phyloP scores from a whole-genome alignment of 2,888 invertebrate species.

The Desoria tigrina region DNA sequence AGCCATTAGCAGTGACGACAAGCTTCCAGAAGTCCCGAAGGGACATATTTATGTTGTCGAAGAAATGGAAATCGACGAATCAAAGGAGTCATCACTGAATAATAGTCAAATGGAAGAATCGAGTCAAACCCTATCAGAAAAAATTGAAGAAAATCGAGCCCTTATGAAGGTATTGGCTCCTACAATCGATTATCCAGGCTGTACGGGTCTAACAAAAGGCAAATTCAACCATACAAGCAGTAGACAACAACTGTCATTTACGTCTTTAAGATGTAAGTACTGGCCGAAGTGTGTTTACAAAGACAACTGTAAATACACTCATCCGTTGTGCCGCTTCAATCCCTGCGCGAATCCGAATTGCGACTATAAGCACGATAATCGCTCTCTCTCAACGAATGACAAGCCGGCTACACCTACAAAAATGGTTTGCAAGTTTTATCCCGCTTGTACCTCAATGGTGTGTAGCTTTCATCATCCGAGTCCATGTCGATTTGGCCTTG shows the following conservation, averaged over 20 bases:
- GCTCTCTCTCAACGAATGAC: slow-evolving; percentile 7
- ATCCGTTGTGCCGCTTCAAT: slow-evolving; percentile 91
- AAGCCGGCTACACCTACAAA: slow-evolving; percentile 1
- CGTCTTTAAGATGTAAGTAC: slow-evolving; percentile 47
- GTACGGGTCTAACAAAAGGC: no score
- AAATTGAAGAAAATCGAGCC: not conserved
- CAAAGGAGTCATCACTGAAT: no score
- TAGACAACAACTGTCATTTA: no score
- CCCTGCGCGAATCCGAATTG: slow-evolving; percentile 82
- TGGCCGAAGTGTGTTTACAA: slow-evolving; percentile 83
- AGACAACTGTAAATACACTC: slow-evolving; percentile 82
- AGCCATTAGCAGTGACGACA: slow-evolving; percentile 3
- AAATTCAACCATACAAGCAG: no score
- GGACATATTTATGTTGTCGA: slow-evolving; percentile 5
- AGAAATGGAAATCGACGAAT: slow-evolving; percentile 7
- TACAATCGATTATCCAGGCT: not conserved
- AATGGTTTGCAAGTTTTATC: slow-evolving; percentile 75
- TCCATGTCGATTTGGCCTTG: slow-evolving; percentile 48
- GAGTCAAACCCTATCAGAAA: no score
- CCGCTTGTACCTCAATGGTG: slow-evolving; percentile 77
- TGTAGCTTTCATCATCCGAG: slow-evolving; percentile 82
- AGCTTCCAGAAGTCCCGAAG: slow-evolving; percentile 15
- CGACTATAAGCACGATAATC: slow-evolving; percentile 76
- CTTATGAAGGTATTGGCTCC: not conserved
- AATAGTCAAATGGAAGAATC: no score